Evolutionary conservation across 2,888 invertebrate genomes (phyloP).

Genomic region (Mythimna impura): DNA sequence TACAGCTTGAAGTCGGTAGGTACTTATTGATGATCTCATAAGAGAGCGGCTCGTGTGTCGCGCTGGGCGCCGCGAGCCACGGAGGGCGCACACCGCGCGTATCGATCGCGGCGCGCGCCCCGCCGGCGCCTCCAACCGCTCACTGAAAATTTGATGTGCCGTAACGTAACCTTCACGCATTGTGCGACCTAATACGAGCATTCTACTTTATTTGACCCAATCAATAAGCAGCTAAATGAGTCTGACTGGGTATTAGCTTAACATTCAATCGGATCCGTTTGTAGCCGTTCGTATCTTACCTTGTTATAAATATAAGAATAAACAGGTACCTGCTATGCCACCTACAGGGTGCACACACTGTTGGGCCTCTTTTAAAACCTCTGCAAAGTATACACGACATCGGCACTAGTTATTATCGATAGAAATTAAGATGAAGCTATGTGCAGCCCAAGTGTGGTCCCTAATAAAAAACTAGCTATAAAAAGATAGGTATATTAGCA

Average conservation of each 20-base stretch:
- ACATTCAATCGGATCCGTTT: background rate
- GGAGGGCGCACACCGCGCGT: conserved; percentile 1
- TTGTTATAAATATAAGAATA: too few relatives aligned
- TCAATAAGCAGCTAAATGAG: background rate
- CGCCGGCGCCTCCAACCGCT: conserved; percentile 40
- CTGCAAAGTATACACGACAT: too few relatives aligned
- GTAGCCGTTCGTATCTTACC: background rate
- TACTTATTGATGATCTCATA: background rate
- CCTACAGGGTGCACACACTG: background rate
- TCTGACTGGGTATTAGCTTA: background rate
- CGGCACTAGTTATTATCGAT: too few relatives aligned
- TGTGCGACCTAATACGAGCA: conserved; percentile 25
- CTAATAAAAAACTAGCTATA: too few relatives aligned
- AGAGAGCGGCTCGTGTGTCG: background rate
- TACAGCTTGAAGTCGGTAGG: background rate
- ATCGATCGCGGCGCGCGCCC: conserved; percentile 47
- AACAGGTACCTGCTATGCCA: background rate
- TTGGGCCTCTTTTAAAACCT: too few relatives aligned
- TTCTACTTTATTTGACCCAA: conserved; percentile 14
- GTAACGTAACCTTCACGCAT: conserved; percentile 21
- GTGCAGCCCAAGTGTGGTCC: too few relatives aligned
- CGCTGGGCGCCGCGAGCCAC: background rate
- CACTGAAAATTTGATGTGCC: conserved; percentile 52
- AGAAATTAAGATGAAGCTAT: too few relatives aligned
- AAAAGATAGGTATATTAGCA: too few relatives aligned